Evolutionary conservation across 2,797 vertebrate species (phyloP), one percentile per base, ranked within the genome.

Genomic region (Acrossocheilus fasciatus): DNA sequence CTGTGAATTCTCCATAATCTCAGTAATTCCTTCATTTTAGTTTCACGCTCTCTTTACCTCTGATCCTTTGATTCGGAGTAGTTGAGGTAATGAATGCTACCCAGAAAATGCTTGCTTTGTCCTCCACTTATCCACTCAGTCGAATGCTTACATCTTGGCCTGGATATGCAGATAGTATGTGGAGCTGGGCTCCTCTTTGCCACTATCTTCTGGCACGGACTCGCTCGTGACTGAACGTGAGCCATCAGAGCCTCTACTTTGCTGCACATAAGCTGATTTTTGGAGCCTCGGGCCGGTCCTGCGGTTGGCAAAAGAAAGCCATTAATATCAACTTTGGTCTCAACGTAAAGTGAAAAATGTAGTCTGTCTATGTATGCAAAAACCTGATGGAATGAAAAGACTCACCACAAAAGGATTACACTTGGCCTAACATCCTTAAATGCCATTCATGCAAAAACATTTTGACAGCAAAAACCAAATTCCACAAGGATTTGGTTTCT

Each of bases 381-480:
- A 88, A 74, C 81, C 83, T 68, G 74, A 52, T 84, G 45, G 88
- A 89, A 88, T 70, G 52, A 84, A 70, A 86, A 43, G 83, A 81
- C 73, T 76, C 82, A 79, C 89, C 87, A 81, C 89, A 85, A 75
- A 73, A 88, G 90, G 90, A 91, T 89, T 93, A 88, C 80, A 84
- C 72, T 91, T 93, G 92, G 91, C 89, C 88, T 85, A 3, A 34
- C 73, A 81, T 86, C 76, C 87, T 50, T 87, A 88, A 75, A 87
- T 89, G 88, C 88, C 92, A 91, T 91, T 91, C 91, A 92, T 89
- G 88, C 86, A 89, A 92, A 92, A 91, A 88, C 88, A 90, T 91
- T 93, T 91, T 93, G 91, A 93, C 90, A 92, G 92, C 88, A 89
- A 90, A 91, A 91, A 90, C 84, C 89, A 89, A 90, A 93, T 90